Percentiles rank a stretch among this genome's conserved stretches.
Conservation (phyloP, 2,888 invertebrate genomes). For the Molorchus minor region DNA sequence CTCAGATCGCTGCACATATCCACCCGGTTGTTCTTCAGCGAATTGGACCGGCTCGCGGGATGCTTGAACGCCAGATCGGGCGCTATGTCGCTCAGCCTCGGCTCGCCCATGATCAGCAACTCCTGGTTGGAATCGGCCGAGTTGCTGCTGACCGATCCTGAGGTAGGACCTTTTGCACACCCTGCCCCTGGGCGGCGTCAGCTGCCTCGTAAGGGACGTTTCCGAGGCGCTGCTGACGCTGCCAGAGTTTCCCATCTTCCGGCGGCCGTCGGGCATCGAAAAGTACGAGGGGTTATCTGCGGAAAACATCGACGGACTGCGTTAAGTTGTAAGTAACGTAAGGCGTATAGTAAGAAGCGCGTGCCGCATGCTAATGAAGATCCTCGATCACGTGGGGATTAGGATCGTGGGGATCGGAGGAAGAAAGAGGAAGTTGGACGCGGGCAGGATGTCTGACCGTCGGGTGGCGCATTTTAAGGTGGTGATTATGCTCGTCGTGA, state of each 20-base stretch:
- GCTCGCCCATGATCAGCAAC: slow-evolving; percentile 74
- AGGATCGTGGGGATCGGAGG: slow-evolving; percentile 23
- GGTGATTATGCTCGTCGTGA: neutral
- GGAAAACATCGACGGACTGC: slow-evolving; percentile 30
- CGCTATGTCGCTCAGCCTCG: slow-evolving; percentile 75
- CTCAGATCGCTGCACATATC: slow-evolving; percentile 48
- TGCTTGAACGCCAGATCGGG: slow-evolving; percentile 63
- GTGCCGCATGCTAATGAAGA: slow-evolving; percentile 46
- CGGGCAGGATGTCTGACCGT: slow-evolving; percentile 46
- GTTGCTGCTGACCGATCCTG: slow-evolving; percentile 73
- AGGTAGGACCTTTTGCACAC: slow-evolving; percentile 46
- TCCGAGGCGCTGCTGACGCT: slow-evolving; percentile 48
- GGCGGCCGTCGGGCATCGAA: slow-evolving; percentile 65
- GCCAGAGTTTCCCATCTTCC: slow-evolving; percentile 42
- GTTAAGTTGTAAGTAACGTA: slow-evolving; percentile 5
- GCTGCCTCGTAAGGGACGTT: slow-evolving; percentile 50
- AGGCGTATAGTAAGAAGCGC: slow-evolving; percentile 26
- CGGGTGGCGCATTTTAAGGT: slow-evolving; percentile 42
- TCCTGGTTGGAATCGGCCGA: slow-evolving; percentile 69
- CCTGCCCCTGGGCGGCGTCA: slow-evolving; percentile 50
- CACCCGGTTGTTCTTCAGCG: slow-evolving; percentile 48
- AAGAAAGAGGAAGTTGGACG: slow-evolving; percentile 40
- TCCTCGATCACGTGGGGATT: slow-evolving; percentile 25
- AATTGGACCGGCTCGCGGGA: slow-evolving; percentile 52
- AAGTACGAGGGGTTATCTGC: slow-evolving; percentile 84